A percentile compares a stretch with the other conserved stretches of the same genome.
Evolutionary conservation across 1,140 invertebrate genomes (phyloP).

Genomic region (Drosophila hydei): DNA sequence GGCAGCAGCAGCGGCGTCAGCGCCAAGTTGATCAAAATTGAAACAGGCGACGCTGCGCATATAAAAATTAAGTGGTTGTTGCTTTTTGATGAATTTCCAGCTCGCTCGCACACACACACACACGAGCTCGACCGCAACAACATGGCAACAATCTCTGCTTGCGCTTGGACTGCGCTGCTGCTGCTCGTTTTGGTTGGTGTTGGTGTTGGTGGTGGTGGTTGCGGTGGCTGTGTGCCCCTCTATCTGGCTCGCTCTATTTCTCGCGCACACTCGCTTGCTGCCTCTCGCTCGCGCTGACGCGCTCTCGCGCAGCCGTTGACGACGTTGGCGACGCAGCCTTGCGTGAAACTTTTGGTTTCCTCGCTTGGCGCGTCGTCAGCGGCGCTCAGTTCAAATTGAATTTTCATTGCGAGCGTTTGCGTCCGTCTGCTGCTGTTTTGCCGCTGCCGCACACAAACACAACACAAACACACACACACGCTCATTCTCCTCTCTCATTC

Average conservation of each 20-base stretch:
- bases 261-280: not conserved
- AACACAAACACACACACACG: not conserved
- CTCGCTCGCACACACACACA: constrained; percentile 63
- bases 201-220: constrained; percentile 24
- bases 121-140: constrained; percentile 36
- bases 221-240: constrained; percentile 18
- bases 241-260: constrained; percentile 26
- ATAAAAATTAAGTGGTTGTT: constrained; percentile 84
- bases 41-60: constrained; percentile 70
- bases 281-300: constrained; percentile 7
- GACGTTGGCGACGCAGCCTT: constrained; percentile 20
- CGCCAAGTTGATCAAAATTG: constrained; percentile 77
- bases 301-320: constrained; percentile 20
- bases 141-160: constrained; percentile 53
- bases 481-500: not conserved
- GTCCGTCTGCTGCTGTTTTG: constrained; percentile 49
- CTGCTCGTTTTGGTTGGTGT: constrained; percentile 34
- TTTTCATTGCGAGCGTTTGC: constrained; percentile 80
- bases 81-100: constrained; percentile 82
- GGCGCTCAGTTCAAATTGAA: constrained; percentile 82
- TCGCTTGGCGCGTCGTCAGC: constrained; percentile 65
- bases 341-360: constrained; percentile 60
- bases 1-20: constrained; percentile 25
- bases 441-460: constrained; percentile 27
- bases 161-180: constrained; percentile 30